Evolutionary conservation across 2,113 vertebrate genomes (phyloP).

Genomic region (Verasper variegatus): DNA sequence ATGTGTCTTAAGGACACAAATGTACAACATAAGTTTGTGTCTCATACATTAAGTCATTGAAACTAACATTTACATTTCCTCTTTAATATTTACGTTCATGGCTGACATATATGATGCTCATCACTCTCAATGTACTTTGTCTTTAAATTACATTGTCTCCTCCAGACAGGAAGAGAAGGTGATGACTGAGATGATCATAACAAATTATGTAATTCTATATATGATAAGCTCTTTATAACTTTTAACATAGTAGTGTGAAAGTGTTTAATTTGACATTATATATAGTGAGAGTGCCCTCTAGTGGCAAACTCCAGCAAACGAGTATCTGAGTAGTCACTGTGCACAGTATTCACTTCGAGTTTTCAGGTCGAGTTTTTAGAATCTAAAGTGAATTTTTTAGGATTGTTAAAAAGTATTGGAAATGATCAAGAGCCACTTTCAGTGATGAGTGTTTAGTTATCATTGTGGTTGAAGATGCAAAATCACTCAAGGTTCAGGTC

Average conservation of each 20-base stretch:
- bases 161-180: neutral
- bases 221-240: too few relatives aligned
- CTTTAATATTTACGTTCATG: neutral
- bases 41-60: neutral
- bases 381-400: too few relatives aligned
- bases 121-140: neutral
- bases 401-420: too few relatives aligned
- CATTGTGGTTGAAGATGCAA: too few relatives aligned
- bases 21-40: too few relatives aligned
- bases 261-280: neutral
- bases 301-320: constrained; percentile 11
- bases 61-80: neutral
- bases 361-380: too few relatives aligned
- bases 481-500: too few relatives aligned
- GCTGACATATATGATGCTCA: neutral
- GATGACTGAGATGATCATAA: neutral
- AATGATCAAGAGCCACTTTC: too few relatives aligned
- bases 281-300: constrained; percentile 37
- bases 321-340: neutral
- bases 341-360: too few relatives aligned
- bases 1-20: neutral
- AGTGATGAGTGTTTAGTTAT: too few relatives aligned
- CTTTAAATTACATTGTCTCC: neutral
- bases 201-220: neutral
- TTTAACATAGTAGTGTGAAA: neutral